Percentiles rank a stretch among this genome's conserved stretches.
phyloP scores from a whole-genome alignment of 2,113 vertebrate genomes.

The Neolamprologus brichardi region DNA sequence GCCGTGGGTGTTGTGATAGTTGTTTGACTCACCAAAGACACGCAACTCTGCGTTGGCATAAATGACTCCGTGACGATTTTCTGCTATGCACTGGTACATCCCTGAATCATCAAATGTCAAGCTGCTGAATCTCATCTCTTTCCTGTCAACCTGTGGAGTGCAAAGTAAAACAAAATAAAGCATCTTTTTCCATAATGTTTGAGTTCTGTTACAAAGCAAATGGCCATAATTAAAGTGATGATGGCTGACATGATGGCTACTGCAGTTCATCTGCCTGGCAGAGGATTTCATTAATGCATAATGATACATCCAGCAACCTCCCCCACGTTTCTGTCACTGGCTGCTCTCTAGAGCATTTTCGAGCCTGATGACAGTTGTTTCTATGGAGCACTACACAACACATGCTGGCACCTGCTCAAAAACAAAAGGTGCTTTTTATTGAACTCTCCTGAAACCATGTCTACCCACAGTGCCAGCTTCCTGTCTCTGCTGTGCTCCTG shows the following conservation, averaged over 20 bases:
- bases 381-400: constrained; percentile 10
- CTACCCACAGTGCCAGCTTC: constrained; percentile 13
- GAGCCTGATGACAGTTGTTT: constrained; percentile 16
- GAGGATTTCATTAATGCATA: constrained; percentile 8
- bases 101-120: constrained; percentile 83
- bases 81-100: constrained; percentile 97
- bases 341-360: constrained; percentile 12
- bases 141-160: constrained; percentile 72
- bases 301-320: constrained; percentile 2
- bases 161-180: background rate
- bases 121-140: constrained; percentile 77
- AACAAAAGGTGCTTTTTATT: constrained; percentile 21
- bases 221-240: background rate
- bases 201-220: background rate
- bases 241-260: background rate
- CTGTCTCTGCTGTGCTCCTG: constrained; percentile 28
- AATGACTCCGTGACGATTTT: constrained; percentile 83
- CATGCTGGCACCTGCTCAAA: constrained; percentile 27
- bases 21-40: constrained; percentile 83
- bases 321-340: constrained; percentile 6
- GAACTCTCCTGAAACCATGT: constrained; percentile 3
- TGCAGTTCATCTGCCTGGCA: background rate
- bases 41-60: constrained; percentile 90
- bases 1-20: background rate
- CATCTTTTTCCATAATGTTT: background rate